Conservation (phyloP, 2,888 invertebrate species). For the Ischnus inquisitorius region DNA sequence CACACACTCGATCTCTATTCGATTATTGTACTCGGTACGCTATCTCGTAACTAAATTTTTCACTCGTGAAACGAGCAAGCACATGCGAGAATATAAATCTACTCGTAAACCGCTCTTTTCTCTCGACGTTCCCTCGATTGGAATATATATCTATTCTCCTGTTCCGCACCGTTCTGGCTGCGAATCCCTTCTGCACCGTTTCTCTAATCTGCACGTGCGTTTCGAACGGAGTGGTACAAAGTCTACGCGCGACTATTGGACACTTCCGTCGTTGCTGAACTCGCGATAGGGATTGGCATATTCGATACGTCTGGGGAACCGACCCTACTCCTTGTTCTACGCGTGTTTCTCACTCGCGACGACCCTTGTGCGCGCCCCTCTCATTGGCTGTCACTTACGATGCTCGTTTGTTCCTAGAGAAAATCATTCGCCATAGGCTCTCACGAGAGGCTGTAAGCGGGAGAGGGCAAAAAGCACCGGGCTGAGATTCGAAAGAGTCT, state of each 20-base stretch:
- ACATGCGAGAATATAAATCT: constrained; percentile 5
- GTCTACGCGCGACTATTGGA: constrained; percentile 67
- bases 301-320: neutral
- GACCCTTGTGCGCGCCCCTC: neutral
- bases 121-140: constrained; percentile 31
- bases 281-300: neutral
- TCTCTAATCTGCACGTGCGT: constrained; percentile 77
- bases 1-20: neutral
- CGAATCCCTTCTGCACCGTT: constrained; percentile 39
- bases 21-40: neutral
- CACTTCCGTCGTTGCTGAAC: constrained; percentile 18
- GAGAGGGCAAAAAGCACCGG: neutral
- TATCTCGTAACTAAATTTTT: neutral
- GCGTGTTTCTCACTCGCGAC: neutral
- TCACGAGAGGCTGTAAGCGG: neutral
- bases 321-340: constrained; percentile 4
- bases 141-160: constrained; percentile 9
- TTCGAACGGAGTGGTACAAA: constrained; percentile 78
- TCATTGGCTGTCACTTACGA: neutral
- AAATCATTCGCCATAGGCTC: neutral
- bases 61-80: neutral
- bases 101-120: constrained; percentile 20
- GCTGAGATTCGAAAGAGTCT: neutral
- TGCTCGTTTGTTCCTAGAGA: neutral
- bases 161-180: constrained; percentile 23